A percentile compares a stretch with the other conserved stretches of the same genome.
These are phyloP conservation scores for Picus viridis DNA, from an alignment of 2,797 vertebrate species.

Conservation along the genomic window DNA sequence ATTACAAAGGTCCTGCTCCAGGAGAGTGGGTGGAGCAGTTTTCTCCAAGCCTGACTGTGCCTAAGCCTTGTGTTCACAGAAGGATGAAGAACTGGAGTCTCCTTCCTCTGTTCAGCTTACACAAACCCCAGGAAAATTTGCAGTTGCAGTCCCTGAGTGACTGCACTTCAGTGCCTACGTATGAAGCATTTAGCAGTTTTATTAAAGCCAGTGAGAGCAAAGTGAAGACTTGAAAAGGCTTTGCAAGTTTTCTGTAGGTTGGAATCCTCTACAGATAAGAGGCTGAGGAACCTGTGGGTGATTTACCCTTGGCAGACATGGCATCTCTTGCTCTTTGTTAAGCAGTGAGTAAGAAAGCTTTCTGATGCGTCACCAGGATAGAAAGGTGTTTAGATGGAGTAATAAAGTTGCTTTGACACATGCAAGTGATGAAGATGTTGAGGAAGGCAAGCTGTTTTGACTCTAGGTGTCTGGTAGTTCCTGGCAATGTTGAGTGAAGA, in stretches of 20 bases:
- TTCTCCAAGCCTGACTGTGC: not conserved
- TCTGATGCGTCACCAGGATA: not conserved
- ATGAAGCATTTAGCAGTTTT: not conserved
- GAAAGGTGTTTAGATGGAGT: not conserved
- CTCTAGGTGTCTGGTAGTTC: slow-evolving; percentile 4
- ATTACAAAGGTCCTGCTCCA: not conserved
- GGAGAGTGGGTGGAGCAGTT: not conserved
- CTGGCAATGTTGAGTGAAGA: not conserved
- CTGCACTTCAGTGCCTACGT: not conserved
- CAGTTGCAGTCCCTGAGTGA: not conserved
- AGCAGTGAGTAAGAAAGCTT: slow-evolving; percentile 12
- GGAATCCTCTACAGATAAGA: not conserved
- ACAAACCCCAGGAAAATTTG: not conserved
- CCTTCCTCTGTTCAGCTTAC: not conserved
- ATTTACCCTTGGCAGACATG: not conserved
- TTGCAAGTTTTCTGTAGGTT: fast-evolving
- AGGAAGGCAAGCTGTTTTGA: slow-evolving; percentile 55
- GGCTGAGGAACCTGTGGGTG: not conserved
- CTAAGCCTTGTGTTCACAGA: not conserved
- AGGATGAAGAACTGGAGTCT: not conserved
- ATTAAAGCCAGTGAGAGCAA: not conserved
- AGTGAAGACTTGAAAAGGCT: not conserved
- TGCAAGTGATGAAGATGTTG: not conserved
- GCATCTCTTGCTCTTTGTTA: not conserved
- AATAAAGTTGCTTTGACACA: slow-evolving; percentile 60